Base-by-base conservation (phyloP, 2,113 vertebrate genomes). In the Ellobius talpinus region DNA sequence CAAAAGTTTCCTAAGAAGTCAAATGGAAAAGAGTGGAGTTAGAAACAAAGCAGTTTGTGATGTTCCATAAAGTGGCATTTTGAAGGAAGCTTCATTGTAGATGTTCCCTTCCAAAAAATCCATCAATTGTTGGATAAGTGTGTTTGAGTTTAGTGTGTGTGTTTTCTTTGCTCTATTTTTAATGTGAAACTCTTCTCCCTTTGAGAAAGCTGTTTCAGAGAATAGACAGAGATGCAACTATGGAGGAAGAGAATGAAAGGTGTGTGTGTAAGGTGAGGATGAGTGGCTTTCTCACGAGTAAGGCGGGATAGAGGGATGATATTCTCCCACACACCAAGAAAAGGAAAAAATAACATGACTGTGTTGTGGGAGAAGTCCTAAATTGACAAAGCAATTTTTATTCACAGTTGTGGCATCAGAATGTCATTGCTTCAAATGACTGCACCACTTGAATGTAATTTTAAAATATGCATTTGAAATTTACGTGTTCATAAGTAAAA, bases 301-400 rank as follows among this genome's bases (percentile, higher is more conserved):
- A 73, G 8, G 68, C 73, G n/a, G 47, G 21, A 8, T 16, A 42
- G 7, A 9, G 39, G 42, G 66, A 12, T 11, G 39, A 11, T 17
- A 78, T 14, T 94, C 4, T 1, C 17, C 11, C 10, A 39, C 39
- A 42, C 19, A 74, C 72, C 42, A 23, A 74, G 17, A 39, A 2
- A 50, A 7, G 31, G 9, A 73, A 2, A 3, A 33, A 19, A 4
- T 17, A 0, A 10, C 1, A 2, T 9, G 26, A 26, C 45, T 70
- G 21, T 16, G 13, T 11, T 52, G 19, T 21, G 58, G 65, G 1
- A 78, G 24, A 47, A 36, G 12, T 24, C 42, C 47, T 52, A 77
- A n/a, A 9, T 4, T 76, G 50, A 5, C 42, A 70, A 84, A 39
- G 14, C 47, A 39, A 31, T 45, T 19, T 19, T 77, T 72, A 39